These are phyloP conservation scores for Halcyon senegalensis DNA, from an alignment of 2,113 vertebrate genomes.

Conservation along the genomic window DNA sequence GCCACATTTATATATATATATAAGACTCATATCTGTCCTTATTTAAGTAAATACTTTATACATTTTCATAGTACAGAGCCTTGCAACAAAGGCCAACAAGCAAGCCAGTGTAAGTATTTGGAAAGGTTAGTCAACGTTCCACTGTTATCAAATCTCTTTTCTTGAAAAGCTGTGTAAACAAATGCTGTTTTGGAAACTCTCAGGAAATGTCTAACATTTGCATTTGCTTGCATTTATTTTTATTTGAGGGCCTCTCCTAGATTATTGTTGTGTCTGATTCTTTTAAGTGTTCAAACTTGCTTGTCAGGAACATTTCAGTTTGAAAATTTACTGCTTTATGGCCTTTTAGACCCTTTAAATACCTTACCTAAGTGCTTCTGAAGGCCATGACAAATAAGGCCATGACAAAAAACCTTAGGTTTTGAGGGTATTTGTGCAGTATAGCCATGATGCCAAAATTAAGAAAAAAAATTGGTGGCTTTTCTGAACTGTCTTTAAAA, in stretches of 20 bases:
- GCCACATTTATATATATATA: not conserved
- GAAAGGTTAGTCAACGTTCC: conserved; percentile 7
- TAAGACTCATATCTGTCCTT: not conserved
- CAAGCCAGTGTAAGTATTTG: not conserved
- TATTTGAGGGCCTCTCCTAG: not conserved
- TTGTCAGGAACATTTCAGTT: not conserved
- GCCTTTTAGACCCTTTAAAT: not conserved
- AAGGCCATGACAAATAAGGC: not conserved
- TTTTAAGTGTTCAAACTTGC: not conserved
- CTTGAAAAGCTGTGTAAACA: conserved; percentile 41
- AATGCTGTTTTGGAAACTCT: conserved; percentile 18
- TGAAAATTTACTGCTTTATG: not conserved
- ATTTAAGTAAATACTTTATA: not conserved
- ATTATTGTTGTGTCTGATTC: not conserved
- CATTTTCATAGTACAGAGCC: not conserved
- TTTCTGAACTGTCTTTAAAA: not conserved
- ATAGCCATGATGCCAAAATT: not conserved
- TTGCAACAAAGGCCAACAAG: not conserved
- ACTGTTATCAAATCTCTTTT: conserved; percentile 25
- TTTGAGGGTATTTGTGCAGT: not conserved
- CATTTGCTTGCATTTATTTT: conserved; percentile 20
- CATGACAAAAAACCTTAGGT: not conserved
- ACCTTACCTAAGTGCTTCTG: not conserved
- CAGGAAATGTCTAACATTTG: not conserved
- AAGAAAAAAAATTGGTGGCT: not conserved